Evolutionary conservation across 2,113 vertebrate species (phyloP).

Genomic region (Orycteropus afer): DNA sequence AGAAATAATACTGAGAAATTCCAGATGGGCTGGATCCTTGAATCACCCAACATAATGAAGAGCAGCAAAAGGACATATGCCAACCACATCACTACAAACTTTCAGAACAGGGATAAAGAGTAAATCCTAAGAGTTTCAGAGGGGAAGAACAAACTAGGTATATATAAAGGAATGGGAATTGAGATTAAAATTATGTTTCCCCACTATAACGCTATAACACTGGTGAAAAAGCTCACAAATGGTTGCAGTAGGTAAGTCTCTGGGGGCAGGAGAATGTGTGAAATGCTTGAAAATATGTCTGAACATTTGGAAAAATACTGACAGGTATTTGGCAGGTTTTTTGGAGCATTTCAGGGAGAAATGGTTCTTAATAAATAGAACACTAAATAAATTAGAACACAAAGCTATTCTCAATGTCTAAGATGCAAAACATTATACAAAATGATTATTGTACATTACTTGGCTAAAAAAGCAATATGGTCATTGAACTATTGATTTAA

Average conservation of each 20-base stretch:
- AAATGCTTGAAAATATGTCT: not conserved
- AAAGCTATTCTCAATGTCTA: not conserved
- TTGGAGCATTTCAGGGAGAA: not conserved
- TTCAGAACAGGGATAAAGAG: not conserved
- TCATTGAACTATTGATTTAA: not conserved
- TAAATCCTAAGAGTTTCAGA: not conserved
- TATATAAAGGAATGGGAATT: not conserved
- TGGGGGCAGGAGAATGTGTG: accelerated
- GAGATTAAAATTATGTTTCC: not conserved
- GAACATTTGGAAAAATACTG: not conserved
- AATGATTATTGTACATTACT: not conserved
- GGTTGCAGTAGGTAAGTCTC: not conserved
- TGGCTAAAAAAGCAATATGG: not conserved
- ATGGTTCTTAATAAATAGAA: not conserved
- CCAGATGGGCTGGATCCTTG: not conserved
- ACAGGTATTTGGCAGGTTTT: not conserved
- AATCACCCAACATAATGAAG: not conserved
- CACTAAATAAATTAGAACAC: not conserved
- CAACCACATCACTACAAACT: not conserved
- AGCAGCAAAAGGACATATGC: not conserved
- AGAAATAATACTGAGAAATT: not conserved
- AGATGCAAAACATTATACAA: not conserved
- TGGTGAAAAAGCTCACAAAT: not conserved
- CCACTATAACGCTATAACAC: accelerated
- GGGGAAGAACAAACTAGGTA: not conserved